Evolutionary conservation across 1,140 invertebrate genomes (phyloP).

Genomic region (Penaeus japonicus): DNA sequence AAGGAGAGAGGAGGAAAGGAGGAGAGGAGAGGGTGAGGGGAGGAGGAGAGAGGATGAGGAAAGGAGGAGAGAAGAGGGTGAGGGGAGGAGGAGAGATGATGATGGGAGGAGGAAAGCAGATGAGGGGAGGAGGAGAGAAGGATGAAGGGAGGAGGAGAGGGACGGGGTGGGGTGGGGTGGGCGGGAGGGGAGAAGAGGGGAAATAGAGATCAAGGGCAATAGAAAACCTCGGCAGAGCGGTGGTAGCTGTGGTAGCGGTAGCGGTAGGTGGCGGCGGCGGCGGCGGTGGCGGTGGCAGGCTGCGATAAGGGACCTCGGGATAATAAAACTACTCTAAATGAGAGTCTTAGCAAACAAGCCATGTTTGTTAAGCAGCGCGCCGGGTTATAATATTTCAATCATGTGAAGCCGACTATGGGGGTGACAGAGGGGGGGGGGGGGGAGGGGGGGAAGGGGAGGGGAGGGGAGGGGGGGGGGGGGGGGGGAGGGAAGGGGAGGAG

Average conservation of each 20-base stretch:
- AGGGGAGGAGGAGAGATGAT: neutral
- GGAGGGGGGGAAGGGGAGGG: neutral
- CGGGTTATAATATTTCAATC: conserved; percentile 46
- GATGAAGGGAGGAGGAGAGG: neutral
- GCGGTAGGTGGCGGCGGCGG: neutral
- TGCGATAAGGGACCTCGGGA: conserved; percentile 14
- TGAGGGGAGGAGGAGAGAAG: neutral
- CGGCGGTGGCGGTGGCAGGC: neutral
- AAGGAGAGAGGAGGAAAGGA: neutral
- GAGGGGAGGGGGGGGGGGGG: neutral
- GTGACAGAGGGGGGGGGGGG: neutral
- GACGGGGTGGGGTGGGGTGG: neutral
- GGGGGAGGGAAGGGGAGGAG: too few species aligned
- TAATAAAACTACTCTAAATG: conserved; percentile 33
- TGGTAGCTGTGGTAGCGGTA: neutral
- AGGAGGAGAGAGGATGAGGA: neutral
- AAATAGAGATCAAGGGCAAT: neutral
- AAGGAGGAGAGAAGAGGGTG: too few species aligned
- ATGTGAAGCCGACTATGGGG: neutral
- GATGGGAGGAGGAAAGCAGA: neutral
- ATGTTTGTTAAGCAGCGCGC: conserved; percentile 41
- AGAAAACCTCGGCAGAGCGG: neutral
- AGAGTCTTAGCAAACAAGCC: conserved; percentile 38
- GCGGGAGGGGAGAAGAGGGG: conserved; percentile 3
- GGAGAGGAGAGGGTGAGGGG: neutral